A percentile compares a stretch with the other conserved stretches of the same genome.
phyloP scores from a whole-genome alignment of 2,113 vertebrate species.

The Chiloscyllium plagiosum region DNA sequence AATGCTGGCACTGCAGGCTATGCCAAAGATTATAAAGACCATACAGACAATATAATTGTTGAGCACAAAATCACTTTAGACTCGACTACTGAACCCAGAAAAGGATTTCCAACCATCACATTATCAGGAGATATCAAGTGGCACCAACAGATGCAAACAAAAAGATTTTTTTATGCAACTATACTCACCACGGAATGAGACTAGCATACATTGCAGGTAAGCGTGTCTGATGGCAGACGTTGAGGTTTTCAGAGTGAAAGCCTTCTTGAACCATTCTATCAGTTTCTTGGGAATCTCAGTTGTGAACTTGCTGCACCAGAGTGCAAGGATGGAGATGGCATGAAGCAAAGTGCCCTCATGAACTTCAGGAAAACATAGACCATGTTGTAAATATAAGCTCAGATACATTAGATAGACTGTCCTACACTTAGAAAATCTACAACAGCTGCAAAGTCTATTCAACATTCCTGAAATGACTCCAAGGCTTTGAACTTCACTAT shows the following conservation, averaged over 20 bases:
- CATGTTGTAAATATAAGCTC: not conserved
- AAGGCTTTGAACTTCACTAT: not conserved
- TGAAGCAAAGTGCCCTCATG: slow-evolving; percentile 89
- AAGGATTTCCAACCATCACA: no score
- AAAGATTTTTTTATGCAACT: not conserved
- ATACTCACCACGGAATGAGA: slow-evolving; percentile 80
- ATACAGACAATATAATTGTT: not conserved
- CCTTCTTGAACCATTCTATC: slow-evolving; percentile 88
- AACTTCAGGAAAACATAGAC: slow-evolving; percentile 55
- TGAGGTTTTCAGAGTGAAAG: slow-evolving; percentile 85
- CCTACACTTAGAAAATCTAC: not conserved
- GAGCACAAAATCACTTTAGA: not conserved
- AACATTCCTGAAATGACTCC: not conserved
- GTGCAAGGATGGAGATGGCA: slow-evolving; percentile 77
- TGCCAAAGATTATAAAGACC: no score
- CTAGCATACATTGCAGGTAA: slow-evolving; percentile 86
- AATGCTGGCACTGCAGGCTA: no score
- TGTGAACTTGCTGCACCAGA: slow-evolving; percentile 80
- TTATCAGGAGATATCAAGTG: not conserved
- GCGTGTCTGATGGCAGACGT: slow-evolving; percentile 84
- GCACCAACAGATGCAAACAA: not conserved
- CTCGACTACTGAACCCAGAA: not conserved
- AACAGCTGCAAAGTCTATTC: not conserved
- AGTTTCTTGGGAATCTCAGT: slow-evolving; percentile 74
- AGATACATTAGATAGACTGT: not conserved